phyloP scores from a whole-genome alignment of 2,888 invertebrate genomes.

The Hirtodrosophila trivittata region DNA sequence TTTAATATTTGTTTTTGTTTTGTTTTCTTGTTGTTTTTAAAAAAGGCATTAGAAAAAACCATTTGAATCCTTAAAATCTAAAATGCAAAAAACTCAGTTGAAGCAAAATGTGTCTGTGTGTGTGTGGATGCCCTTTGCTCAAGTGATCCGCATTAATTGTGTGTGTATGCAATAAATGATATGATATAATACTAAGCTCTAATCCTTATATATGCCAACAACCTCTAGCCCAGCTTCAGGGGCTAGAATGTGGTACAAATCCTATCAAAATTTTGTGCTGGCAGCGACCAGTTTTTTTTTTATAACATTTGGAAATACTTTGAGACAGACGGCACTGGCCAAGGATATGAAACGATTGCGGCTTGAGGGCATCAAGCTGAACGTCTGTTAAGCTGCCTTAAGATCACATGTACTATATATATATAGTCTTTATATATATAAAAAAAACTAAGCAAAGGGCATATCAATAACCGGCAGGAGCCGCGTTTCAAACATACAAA shows the following conservation, averaged over 20 bases:
- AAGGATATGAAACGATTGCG: constrained; percentile 21
- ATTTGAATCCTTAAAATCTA: constrained; percentile 39
- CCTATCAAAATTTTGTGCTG: too few species aligned
- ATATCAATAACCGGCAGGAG: constrained; percentile 27
- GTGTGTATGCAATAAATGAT: constrained; percentile 22
- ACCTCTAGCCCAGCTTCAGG: constrained; percentile 7
- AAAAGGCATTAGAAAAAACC: constrained; percentile 31
- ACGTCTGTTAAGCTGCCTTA: constrained; percentile 35
- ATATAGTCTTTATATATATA: constrained; percentile 1
- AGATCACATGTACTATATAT: constrained; percentile 6
- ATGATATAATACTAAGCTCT: constrained; percentile 27
- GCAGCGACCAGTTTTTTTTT: not conserved
- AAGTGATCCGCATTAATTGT: too few species aligned
- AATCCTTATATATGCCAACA: constrained; percentile 21
- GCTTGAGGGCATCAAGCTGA: constrained; percentile 40
- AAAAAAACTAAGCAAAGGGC: constrained; percentile 40
- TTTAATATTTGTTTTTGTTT: constrained; percentile 3
- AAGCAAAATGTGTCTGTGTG: constrained; percentile 21
- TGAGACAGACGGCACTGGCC: constrained; percentile 48
- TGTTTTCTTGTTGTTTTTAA: too few species aligned
- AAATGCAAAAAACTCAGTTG: constrained; percentile 45
- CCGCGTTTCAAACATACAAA: constrained; percentile 27
- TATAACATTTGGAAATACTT: constrained; percentile 1
- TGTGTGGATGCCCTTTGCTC: constrained; percentile 33
- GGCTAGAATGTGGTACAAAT: constrained; percentile 30